Percentiles rank a stretch among this genome's conserved stretches.
These are phyloP conservation scores for Phoebastria nigripes DNA, from an alignment of 2,797 vertebrate species.

Conservation along the genomic window DNA sequence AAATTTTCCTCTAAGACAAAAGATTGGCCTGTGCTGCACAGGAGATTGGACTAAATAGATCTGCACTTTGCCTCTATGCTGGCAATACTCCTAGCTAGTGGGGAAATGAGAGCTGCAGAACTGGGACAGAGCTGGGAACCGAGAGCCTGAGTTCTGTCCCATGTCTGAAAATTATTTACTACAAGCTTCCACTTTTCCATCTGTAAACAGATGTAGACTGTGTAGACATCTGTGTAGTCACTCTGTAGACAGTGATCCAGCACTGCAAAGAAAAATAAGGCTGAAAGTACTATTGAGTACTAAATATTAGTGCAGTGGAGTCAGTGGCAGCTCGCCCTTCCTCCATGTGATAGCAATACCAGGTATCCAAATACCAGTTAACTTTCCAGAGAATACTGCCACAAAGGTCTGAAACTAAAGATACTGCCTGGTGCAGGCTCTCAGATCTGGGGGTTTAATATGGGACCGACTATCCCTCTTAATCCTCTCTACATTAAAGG, in stretches of 20 bases:
- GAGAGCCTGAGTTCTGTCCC: not conserved
- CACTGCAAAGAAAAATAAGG: not conserved
- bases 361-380: not conserved
- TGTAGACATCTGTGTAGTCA: too few species aligned
- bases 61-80: not conserved
- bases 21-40: not conserved
- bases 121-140: not conserved
- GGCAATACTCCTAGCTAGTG: not conserved
- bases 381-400: not conserved
- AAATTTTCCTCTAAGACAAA: not conserved
- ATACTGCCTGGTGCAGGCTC: too few species aligned
- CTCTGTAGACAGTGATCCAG: rapidly evolving
- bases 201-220: not conserved
- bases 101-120: not conserved
- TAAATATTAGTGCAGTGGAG: not conserved
- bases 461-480: not conserved
- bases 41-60: not conserved
- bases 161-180: not conserved
- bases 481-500: not conserved
- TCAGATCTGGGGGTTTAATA: not conserved
- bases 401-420: not conserved
- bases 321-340: not conserved
- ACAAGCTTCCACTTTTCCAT: not conserved
- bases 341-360: not conserved
- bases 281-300: rapidly evolving